These are phyloP conservation scores for Rhinoderma darwinii DNA, from an alignment of 2,113 vertebrate species.

Conservation along the genomic window DNA sequence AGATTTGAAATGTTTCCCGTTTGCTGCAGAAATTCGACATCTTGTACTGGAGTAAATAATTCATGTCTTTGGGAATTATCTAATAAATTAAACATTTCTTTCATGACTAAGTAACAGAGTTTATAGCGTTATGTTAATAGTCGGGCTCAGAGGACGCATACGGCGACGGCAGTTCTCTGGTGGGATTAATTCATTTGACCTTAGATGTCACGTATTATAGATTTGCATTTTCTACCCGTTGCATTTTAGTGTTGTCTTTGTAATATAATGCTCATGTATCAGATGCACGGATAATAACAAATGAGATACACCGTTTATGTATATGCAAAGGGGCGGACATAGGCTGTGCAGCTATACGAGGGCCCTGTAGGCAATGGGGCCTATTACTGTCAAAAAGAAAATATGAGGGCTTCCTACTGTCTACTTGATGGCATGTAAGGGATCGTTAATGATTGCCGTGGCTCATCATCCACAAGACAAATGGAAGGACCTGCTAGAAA, in stretches of 20 bases:
- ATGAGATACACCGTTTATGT: not conserved
- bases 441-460: no score
- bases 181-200: constrained; percentile 25
- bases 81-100: constrained; percentile 63
- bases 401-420: no score
- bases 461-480: no score
- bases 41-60: constrained; percentile 45
- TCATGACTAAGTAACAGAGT: constrained; percentile 9
- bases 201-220: not conserved
- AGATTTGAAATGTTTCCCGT: constrained; percentile 52
- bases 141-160: not conserved
- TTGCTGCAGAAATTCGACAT: constrained; percentile 51
- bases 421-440: no score
- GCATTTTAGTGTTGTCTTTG: not conserved
- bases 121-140: constrained; percentile 28
- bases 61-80: constrained; percentile 55
- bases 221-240: not conserved
- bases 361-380: no score
- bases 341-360: no score
- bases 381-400: no score
- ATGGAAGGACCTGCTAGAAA: no score
- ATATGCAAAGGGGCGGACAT: no score
- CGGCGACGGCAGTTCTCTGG: not conserved
- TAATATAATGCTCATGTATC: no score
- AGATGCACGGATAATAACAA: not conserved